Percentiles rank a stretch among this genome's conserved stretches.
These are phyloP conservation scores for Villa cingulata DNA, from an alignment of 2,888 invertebrate species.

Conservation along the genomic window DNA sequence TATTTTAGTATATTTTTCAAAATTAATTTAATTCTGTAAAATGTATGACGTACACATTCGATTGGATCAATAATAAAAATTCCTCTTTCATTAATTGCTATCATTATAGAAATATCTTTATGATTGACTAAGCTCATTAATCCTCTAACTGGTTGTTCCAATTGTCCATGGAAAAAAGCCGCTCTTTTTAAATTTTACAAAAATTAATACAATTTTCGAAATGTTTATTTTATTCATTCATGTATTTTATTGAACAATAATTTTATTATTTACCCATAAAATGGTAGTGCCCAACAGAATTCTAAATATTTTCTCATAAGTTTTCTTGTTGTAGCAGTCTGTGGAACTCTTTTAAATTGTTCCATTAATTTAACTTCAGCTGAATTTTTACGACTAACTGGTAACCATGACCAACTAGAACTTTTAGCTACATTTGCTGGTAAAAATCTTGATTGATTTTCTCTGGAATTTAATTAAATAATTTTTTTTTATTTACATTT, in stretches of 20 bases:
- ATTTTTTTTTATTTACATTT: not conserved
- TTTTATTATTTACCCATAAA: slow-evolving; percentile 56
- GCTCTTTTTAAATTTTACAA: slow-evolving; percentile 43
- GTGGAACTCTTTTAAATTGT: slow-evolving; percentile 74
- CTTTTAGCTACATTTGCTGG: slow-evolving; percentile 62
- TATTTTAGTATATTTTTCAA: too few species aligned
- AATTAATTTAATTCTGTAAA: too few species aligned
- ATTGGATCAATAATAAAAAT: slow-evolving; percentile 75
- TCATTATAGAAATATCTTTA: slow-evolving; percentile 73
- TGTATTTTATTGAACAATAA: too few species aligned
- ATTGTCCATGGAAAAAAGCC: slow-evolving; percentile 89
- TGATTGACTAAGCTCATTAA: slow-evolving; percentile 72
- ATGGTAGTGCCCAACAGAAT: slow-evolving; percentile 79
- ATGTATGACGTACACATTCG: slow-evolving; percentile 54
- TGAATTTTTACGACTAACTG: slow-evolving; percentile 67
- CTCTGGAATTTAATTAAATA: slow-evolving; percentile 35
- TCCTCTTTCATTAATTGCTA: slow-evolving; percentile 76
- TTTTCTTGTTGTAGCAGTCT: slow-evolving; percentile 65
- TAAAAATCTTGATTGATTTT: slow-evolving; percentile 61
- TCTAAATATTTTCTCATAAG: slow-evolving; percentile 80
- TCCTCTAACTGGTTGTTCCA: slow-evolving; percentile 81
- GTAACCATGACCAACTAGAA: slow-evolving; percentile 55
- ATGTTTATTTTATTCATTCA: not conserved
- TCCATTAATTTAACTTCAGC: slow-evolving; percentile 75
- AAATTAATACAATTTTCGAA: not conserved